phyloP scores from a whole-genome alignment of 2,113 vertebrate genomes.

The Illadopsis cleaveri region DNA sequence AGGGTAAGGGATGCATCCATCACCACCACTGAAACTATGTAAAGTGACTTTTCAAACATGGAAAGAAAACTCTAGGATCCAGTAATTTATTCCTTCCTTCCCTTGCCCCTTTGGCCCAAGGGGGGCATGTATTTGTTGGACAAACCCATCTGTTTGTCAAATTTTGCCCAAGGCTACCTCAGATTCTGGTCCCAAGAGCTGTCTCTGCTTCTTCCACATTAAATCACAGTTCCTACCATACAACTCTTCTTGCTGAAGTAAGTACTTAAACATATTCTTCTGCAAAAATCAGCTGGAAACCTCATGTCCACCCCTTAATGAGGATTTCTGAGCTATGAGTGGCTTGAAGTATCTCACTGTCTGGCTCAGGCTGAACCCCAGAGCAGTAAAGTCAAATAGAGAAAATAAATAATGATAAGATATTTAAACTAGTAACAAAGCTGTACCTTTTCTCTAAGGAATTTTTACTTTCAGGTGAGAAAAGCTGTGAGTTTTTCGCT shows the following conservation, averaged over 20 bases:
- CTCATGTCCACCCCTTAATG: background rate
- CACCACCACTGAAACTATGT: background rate
- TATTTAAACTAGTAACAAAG: background rate
- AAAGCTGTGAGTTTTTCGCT: background rate
- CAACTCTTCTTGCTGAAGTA: background rate
- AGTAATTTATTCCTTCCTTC: background rate
- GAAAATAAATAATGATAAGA: background rate
- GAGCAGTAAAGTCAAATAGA: background rate
- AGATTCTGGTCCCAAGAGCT: background rate
- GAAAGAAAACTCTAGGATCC: background rate
- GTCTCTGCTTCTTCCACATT: background rate
- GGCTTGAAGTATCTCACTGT: background rate
- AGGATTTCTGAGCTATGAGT: background rate
- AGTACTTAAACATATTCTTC: background rate
- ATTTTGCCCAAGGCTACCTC: background rate
- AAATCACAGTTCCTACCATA: fast-evolving
- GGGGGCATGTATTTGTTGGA: background rate
- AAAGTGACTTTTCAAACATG: background rate
- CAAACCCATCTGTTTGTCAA: background rate
- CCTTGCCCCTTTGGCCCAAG: background rate
- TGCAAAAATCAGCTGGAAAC: background rate
- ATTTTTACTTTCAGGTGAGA: background rate
- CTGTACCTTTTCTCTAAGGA: background rate
- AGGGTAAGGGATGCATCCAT: background rate
- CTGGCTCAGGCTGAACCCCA: background rate